phyloP scores from a whole-genome alignment of 92 coral and sea anemone species.

The Heliopora coerulea region DNA sequence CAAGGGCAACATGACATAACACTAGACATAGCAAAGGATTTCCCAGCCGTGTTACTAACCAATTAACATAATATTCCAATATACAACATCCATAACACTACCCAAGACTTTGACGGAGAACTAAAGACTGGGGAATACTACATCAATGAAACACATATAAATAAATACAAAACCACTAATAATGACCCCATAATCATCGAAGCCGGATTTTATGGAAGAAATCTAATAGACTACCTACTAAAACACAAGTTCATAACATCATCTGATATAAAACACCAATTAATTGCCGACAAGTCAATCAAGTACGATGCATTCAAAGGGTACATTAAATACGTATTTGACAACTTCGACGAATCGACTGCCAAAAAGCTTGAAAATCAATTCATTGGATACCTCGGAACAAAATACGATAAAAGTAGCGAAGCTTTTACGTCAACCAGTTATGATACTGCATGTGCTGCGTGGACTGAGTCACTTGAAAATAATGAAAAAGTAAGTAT shows the following conservation, averaged over 20 bases:
- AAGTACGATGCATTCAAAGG: constrained; percentile 10
- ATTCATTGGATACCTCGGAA: constrained; percentile 38
- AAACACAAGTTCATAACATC: neutral
- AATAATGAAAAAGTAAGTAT: no score
- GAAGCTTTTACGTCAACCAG: constrained; percentile 33
- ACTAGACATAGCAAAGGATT: constrained; percentile 29
- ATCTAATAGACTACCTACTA: neutral
- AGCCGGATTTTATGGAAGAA: constrained; percentile 21
- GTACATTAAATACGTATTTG: constrained; percentile 26
- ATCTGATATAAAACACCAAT: constrained; percentile 22
- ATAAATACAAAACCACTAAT: neutral
- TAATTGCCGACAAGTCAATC: neutral
- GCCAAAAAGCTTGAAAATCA: constrained; percentile 38
- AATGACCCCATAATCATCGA: neutral
- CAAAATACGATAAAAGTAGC: constrained; percentile 37
- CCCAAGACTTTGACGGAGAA: constrained; percentile 12
- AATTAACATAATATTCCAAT: constrained; percentile 6
- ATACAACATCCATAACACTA: constrained; percentile 13
- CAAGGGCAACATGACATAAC: no score
- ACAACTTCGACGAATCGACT: constrained; percentile 2
- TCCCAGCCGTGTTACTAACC: constrained; percentile 2
- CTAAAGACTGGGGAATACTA: constrained; percentile 31
- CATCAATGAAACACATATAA: constrained; percentile 16
- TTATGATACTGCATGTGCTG: constrained; percentile 25
- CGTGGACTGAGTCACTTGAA: constrained; percentile 50